These are phyloP conservation scores for Pegoplata infirma DNA, from an alignment of 2,888 invertebrate genomes.

Conservation along the genomic window DNA sequence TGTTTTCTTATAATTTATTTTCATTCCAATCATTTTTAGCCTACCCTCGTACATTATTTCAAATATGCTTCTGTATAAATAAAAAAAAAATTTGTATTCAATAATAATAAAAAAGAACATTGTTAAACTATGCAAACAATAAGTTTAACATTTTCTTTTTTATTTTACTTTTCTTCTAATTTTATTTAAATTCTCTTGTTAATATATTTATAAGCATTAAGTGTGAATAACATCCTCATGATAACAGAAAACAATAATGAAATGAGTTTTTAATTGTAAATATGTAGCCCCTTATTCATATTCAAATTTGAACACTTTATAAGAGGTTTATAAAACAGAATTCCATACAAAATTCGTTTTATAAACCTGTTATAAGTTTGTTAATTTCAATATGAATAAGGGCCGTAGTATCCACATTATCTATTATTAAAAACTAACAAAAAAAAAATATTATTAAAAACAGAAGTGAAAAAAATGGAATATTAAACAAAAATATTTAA, in stretches of 20 bases:
- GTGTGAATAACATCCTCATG: conserved; percentile 66
- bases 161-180: conserved; percentile 22
- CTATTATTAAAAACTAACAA: no score
- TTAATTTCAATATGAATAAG: no score
- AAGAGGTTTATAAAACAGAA: no score
- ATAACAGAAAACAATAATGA: neutral
- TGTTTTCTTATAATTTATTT: no score
- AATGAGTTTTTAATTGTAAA: conserved; percentile 39
- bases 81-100: neutral
- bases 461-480: no score
- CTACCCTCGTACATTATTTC: neutral
- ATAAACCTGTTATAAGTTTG: no score
- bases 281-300: no score
- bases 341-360: no score
- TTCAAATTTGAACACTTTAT: no score
- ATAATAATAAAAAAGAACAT: neutral
- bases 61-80: neutral
- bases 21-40: no score
- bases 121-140: conserved; percentile 9
- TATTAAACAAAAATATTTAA: no score
- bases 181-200: conserved; percentile 63
- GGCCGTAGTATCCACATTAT: no score
- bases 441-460: conserved; percentile 12
- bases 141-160: neutral
- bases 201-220: conserved; percentile 67